A percentile compares a stretch with the other conserved stretches of the same genome.
Evolutionary conservation across 2,113 vertebrate genomes (phyloP).

Genomic region (Mobula birostris): DNA sequence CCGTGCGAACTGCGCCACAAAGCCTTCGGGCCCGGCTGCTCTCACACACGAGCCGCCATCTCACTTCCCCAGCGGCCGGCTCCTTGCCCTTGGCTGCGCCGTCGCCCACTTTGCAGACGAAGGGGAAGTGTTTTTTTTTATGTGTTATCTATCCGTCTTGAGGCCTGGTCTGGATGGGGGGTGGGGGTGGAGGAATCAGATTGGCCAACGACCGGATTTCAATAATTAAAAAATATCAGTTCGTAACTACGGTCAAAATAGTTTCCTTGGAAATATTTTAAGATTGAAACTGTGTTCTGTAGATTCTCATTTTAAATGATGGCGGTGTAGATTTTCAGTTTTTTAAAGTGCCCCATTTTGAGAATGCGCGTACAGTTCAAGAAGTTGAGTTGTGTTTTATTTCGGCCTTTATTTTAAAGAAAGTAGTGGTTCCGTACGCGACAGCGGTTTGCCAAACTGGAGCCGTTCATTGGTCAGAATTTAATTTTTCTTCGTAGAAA

Average conservation of each 20-base stretch:
- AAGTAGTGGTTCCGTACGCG: no score
- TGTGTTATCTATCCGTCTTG: not conserved
- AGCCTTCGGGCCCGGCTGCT: not conserved
- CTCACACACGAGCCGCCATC: not conserved
- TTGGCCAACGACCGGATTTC: not conserved
- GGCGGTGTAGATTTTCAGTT: not conserved
- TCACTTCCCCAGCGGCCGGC: not conserved
- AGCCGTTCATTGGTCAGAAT: not conserved
- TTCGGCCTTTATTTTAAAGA: not conserved
- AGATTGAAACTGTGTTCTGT: no score
- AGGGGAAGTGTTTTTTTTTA: not conserved
- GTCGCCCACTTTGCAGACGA: not conserved
- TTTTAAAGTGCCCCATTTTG: not conserved
- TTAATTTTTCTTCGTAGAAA: not conserved
- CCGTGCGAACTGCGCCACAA: conserved; percentile 9
- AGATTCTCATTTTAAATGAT: no score
- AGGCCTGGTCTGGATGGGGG: not conserved
- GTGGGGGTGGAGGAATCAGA: not conserved
- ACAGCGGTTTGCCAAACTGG: conserved; percentile 17
- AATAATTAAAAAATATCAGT: not conserved
- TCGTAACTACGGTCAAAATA: not conserved
- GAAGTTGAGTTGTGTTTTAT: no score
- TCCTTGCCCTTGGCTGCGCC: not conserved
- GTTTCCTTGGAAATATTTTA: not conserved
- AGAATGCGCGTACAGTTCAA: not conserved